Percentiles rank a stretch among this genome's conserved stretches.
These are phyloP conservation scores for Lutjanus argentimaculatus DNA, from an alignment of 2,797 vertebrate species.

Conservation along the genomic window DNA sequence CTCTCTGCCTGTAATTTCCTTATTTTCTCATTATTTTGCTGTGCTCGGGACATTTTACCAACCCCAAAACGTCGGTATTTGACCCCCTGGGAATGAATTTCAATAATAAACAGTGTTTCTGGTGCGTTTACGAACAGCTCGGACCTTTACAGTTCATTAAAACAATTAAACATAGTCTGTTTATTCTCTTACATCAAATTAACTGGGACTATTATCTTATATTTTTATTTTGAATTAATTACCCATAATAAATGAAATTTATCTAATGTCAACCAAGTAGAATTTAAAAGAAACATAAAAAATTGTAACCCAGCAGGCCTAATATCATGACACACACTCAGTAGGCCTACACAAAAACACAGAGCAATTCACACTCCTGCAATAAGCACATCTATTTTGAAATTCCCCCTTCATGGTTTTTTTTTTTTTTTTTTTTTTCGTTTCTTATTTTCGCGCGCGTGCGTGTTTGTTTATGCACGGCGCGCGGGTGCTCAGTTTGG, in stretches of 20 bases:
- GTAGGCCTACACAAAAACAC: not conserved
- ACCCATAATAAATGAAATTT: not conserved
- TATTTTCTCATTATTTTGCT: too few species aligned
- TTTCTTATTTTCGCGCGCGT: not conserved
- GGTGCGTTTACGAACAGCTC: too few species aligned
- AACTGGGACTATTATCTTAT: not conserved
- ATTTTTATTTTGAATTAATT: not conserved
- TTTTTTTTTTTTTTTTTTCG: not conserved
- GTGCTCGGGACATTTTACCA: too few species aligned
- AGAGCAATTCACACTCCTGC: not conserved
- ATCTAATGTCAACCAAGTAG: not conserved
- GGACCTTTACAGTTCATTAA: too few species aligned
- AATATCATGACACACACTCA: not conserved
- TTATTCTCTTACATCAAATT: not conserved
- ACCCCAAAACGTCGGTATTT: too few species aligned
- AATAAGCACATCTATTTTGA: not conserved
- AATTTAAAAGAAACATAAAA: not conserved
- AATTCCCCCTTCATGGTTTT: not conserved
- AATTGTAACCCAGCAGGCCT: not conserved
- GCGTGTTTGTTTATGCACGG: too few species aligned
- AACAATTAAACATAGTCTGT: not conserved
- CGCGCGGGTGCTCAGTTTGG: not conserved
- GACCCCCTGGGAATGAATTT: too few species aligned
- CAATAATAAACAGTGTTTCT: too few species aligned
- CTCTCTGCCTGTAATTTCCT: too few species aligned